A percentile compares a stretch with the other conserved stretches of the same genome.
Evolutionary conservation across 2,113 vertebrate species (phyloP).

Genomic region (Ursus arctos): DNA sequence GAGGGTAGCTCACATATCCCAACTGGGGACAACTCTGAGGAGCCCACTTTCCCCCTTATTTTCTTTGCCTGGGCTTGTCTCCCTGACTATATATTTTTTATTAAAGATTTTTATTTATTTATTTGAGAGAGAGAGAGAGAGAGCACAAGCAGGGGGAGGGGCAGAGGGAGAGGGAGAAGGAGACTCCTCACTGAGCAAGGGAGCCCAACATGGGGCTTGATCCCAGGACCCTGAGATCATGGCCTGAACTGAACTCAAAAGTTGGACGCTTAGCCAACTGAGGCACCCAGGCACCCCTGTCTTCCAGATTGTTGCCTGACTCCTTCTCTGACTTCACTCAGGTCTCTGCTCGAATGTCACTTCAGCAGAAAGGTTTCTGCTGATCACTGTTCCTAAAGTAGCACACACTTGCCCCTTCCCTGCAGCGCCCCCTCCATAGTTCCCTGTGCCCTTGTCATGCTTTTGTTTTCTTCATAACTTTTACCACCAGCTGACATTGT

Average conservation of each 20-base stretch:
- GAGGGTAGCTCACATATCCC: background rate
- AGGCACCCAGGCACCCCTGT: background rate
- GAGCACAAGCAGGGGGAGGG: background rate
- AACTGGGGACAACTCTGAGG: background rate
- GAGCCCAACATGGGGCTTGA: background rate
- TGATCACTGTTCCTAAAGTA: background rate
- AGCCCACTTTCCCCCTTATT: background rate
- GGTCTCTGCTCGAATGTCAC: conserved; percentile 10
- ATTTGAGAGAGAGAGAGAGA: background rate
- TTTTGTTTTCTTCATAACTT: conserved; percentile 44
- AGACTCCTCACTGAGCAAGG: background rate
- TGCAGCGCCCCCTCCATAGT: background rate
- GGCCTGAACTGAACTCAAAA: background rate
- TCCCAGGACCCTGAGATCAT: background rate
- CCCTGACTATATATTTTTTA: background rate
- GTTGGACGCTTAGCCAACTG: background rate
- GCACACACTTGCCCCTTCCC: background rate
- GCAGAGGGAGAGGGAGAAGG: background rate
- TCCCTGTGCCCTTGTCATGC: background rate
- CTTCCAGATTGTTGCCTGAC: background rate
- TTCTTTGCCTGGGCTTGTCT: background rate
- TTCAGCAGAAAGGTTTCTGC: background rate
- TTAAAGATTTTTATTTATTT: background rate
- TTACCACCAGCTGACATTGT: conserved; percentile 2
- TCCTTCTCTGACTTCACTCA: background rate